phyloP scores from a whole-genome alignment of 2,888 invertebrate genomes.

The Phymatocera aterrima region DNA sequence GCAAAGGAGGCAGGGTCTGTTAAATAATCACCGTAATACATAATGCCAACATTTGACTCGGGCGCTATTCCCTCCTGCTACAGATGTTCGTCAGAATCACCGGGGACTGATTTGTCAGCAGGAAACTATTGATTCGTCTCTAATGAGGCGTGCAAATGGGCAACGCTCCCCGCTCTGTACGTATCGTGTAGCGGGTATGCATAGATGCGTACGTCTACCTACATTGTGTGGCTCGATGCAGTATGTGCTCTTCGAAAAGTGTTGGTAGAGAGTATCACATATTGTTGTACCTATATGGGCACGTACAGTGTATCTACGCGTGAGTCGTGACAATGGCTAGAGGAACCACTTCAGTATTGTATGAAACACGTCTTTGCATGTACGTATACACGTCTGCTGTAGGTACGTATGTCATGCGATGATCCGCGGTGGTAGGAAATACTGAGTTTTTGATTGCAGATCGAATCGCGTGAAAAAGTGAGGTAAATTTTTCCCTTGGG shows the following conservation, averaged over 20 bases:
- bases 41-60: not conserved
- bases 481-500: slow-evolving; percentile 25
- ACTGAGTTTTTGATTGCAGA: slow-evolving; percentile 19
- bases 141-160: slow-evolving; percentile 61
- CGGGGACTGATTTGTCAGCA: slow-evolving; percentile 61
- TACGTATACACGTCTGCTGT: not conserved
- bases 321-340: slow-evolving; percentile 54
- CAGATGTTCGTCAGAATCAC: slow-evolving; percentile 40
- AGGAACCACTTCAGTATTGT: slow-evolving; percentile 2
- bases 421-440: not conserved
- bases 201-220: not conserved
- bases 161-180: not conserved
- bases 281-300: slow-evolving; percentile 47
- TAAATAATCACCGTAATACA: slow-evolving; percentile 15
- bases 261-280: slow-evolving; percentile 49
- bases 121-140: slow-evolving; percentile 64
- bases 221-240: not conserved
- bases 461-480: slow-evolving; percentile 10
- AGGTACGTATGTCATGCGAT: not conserved
- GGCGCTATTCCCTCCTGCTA: not conserved
- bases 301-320: slow-evolving; percentile 50
- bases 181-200: not conserved
- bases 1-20: slow-evolving; percentile 13
- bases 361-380: not conserved
- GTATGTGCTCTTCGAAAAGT: slow-evolving; percentile 7